Base-by-base conservation (phyloP, 2,888 invertebrate genomes). In the Drosophila formosana region DNA sequence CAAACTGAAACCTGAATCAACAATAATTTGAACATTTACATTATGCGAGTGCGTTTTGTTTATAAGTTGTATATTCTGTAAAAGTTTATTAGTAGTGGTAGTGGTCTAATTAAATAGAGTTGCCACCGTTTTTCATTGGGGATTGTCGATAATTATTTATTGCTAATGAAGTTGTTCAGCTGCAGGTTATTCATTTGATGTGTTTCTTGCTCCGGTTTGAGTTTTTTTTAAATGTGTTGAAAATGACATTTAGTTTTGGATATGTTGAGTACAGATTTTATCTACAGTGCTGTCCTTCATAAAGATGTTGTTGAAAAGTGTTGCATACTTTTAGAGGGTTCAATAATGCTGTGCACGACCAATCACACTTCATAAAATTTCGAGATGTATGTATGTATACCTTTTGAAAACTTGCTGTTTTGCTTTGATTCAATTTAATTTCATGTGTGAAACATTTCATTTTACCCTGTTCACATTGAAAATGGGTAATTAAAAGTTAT, bases 1-100 rank as follows among this genome's bases (percentile, higher is more conserved):
- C 13, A 28, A 9, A 13, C 2, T 18, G 26, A 39, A 13, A 37
- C 7, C 18, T 18, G 18, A 18, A 18, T 18, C 1, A 26, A 39
- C 28, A 3, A 34, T 0, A 4, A 13, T 26, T 39, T 50, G 5
- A 4, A 30, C 18, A 26, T 18, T 30, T 50, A 2, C 23, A 51
- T 46, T 51, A 41, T 56, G n/a, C 28, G 23, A 26, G 43, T 30
- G 53, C 13, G 47, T 34, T 46, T 56, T 69, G 70, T 69, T 69
- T 69, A 56, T 51, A 56, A 56, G 11, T 41, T 52, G 62, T 46
- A 3, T 52, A 52, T 55, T 37, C 51, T 55, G 47, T 23, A 56
- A 51, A 41, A 34, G 46, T 37, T 30, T 49, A 56, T 50, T 49
- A 53, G 45, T 46, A 32, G 11, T 51, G 9, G 57, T 57, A 18